Conservation (phyloP, 2,888 invertebrate species). For the Tortricodes alternella region DNA sequence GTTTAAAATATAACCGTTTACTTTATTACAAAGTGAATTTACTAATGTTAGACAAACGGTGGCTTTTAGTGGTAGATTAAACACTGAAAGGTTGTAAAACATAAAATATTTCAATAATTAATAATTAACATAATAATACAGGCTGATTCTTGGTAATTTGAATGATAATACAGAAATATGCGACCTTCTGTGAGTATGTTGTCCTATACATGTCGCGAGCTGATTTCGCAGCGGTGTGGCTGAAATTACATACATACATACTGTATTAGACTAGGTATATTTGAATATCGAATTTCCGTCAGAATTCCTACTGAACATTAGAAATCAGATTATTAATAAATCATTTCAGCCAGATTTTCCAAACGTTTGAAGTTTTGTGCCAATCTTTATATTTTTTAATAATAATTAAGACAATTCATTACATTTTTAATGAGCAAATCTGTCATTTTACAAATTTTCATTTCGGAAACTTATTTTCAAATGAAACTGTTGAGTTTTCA, state of each 20-base stretch:
- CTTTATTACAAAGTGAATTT: background rate
- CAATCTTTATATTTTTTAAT: background rate
- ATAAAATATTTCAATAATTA: no score
- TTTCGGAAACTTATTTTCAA: no score
- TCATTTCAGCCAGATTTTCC: no score
- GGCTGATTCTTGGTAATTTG: background rate
- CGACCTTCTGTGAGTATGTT: background rate
- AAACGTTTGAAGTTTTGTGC: background rate
- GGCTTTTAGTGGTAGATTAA: background rate
- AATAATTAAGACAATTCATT: no score
- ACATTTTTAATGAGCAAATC: no score
- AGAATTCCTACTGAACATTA: no score
- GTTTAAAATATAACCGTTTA: no score
- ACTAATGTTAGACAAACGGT: background rate
- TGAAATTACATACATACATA: background rate
- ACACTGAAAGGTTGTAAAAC: slow-evolving; percentile 7
- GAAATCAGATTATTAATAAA: no score
- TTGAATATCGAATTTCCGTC: no score
- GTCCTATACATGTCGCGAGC: background rate
- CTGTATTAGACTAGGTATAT: no score
- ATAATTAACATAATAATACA: background rate
- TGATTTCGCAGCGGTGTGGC: slow-evolving; percentile 4
- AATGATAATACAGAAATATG: slow-evolving; percentile 19
- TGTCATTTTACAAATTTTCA: no score
- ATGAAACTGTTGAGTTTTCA: no score